A percentile compares a stretch with the other conserved stretches of the same genome.
These are phyloP conservation scores for Sebastes itinus DNA, from an alignment of 2,797 vertebrate genomes.

Conservation along the genomic window DNA sequence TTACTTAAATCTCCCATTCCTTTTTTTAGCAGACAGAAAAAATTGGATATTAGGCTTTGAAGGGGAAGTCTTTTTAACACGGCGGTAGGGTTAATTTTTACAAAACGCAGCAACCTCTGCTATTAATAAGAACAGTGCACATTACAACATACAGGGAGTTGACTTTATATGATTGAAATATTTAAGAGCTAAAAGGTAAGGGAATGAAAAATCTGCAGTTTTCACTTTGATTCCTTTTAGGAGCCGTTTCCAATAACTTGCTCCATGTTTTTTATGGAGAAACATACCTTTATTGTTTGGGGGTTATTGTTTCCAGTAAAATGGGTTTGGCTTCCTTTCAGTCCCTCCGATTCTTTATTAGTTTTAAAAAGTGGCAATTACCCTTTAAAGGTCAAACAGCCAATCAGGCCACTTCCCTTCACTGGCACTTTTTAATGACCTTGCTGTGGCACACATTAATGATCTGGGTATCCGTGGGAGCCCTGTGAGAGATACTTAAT, in stretches of 20 bases:
- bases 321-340: constrained; percentile 66
- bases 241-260: constrained; percentile 60
- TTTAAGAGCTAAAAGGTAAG: constrained; percentile 54
- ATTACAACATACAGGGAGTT: constrained; percentile 41
- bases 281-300: constrained; percentile 77
- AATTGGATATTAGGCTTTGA: constrained; percentile 44
- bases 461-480: constrained; percentile 34
- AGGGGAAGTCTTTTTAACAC: constrained; percentile 26
- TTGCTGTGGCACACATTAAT: constrained; percentile 56
- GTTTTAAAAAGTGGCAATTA: constrained; percentile 83
- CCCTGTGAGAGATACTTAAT: constrained; percentile 36
- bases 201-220: constrained; percentile 43
- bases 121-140: constrained; percentile 50
- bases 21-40: constrained; percentile 55
- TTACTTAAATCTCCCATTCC: constrained; percentile 55
- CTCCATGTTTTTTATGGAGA: constrained; percentile 70
- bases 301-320: constrained; percentile 77
- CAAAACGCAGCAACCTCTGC: constrained; percentile 48
- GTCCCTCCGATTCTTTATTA: constrained; percentile 71
- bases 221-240: constrained; percentile 67
- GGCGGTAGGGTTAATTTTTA: constrained; percentile 33
- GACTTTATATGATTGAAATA: constrained; percentile 69
- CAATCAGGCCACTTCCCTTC: constrained; percentile 75
- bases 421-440: constrained; percentile 75
- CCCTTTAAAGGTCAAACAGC: constrained; percentile 84